Evolutionary conservation across 2,113 vertebrate genomes (phyloP).

Genomic region (Symphodus melops): DNA sequence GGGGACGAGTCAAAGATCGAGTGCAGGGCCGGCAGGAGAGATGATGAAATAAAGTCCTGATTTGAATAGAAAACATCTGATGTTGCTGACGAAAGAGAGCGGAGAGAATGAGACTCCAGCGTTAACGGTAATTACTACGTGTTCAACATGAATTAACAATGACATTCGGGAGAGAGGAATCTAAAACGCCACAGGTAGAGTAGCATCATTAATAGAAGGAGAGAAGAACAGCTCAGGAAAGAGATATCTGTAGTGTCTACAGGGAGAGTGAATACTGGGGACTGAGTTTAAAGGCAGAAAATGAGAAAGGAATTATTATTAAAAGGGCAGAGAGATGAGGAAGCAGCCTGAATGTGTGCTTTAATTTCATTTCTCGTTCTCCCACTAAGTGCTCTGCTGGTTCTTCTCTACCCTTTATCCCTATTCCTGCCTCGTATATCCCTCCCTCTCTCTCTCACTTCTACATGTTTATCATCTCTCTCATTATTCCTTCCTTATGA

Average conservation of each 20-base stretch:
- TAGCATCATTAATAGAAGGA: slow-evolving; percentile 11
- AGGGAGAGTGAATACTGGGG: background rate
- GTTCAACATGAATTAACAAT: slow-evolving; percentile 17
- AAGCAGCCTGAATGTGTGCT: background rate
- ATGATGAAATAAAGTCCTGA: background rate
- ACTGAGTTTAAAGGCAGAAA: background rate
- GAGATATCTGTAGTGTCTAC: slow-evolving; percentile 11
- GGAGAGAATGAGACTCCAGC: background rate
- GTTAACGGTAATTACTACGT: slow-evolving; percentile 12
- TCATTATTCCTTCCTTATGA: background rate
- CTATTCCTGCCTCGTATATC: background rate
- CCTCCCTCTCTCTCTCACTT: background rate
- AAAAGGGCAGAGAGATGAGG: background rate
- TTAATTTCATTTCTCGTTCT: background rate
- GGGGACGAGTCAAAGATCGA: background rate
- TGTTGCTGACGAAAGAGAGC: background rate
- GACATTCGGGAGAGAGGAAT: background rate
- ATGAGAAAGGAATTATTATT: background rate
- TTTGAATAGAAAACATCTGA: slow-evolving; percentile 1
- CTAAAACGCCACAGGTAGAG: slow-evolving; percentile 19
- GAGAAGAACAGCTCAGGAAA: background rate
- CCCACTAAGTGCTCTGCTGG: background rate
- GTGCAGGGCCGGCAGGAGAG: background rate
- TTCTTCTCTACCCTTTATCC: background rate
- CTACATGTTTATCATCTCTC: slow-evolving; percentile 13